Evolutionary conservation across 2,888 invertebrate genomes (phyloP), one percentile per base, ranked within the genome.

Genomic region (Muscina levida): DNA sequence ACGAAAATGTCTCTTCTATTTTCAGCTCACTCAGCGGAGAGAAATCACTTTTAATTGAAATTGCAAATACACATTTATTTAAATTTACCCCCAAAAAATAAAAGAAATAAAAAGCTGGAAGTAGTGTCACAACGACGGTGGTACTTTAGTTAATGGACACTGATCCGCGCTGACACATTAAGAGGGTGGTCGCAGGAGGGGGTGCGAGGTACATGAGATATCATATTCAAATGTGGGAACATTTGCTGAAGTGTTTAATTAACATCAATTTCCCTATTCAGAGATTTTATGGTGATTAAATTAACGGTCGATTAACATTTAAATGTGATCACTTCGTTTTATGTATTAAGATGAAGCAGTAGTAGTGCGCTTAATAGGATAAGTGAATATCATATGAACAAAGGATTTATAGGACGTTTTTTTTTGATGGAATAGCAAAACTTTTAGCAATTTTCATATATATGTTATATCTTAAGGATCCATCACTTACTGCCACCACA

Each of bases 1-100:
- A 22, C 42, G 62, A 42, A 26, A 39, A 62, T 62, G n/a, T 17
- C n/a, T n/a, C n/a, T 42, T 37, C 13, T 53, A 17, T 59, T 59
- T 39, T 10, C 42, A 5, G 1, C 22, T 53, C 26, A 22, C 56
- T 56, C n/a, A 8, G 31, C 31, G 8, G 44, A 13, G 44, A 44
- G 44, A 44, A 44, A 44, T 8, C 13, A n/a, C 62, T 13, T 62
- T 62, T 62, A 62, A 62, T 62, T 62, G 42, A 79, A 51, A 67
- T 71, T 65, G 77, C 77, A 66, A 37, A 44, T 73, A 71, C 51
- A 62, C 53, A 80, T 81, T 80, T 80, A 81, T 77, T 77, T 81
- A 81, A 81, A 81, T 81, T 71, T 42, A 67, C 31, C 48, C 11
- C 17, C 31, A 22, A 66, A 71, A 51, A 42, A 42, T 31, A 3